Evolutionary conservation across 2,113 vertebrate genomes (phyloP), one percentile per base, ranked within the genome.

Genomic region (Amblyornis subalaris): DNA sequence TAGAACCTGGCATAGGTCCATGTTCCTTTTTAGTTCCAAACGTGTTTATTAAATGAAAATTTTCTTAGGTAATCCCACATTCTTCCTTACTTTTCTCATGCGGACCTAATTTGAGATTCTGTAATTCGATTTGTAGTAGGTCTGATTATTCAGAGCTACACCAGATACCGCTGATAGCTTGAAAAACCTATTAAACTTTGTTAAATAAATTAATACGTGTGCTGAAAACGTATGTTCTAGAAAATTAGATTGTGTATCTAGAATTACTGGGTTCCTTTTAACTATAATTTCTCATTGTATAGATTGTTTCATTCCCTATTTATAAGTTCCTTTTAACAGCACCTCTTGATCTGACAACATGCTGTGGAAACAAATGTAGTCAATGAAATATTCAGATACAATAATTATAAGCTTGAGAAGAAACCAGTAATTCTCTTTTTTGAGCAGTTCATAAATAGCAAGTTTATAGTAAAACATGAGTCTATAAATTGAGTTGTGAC

Each of bases 301-400:
- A 73, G 86, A 57, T 89, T 50, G 61, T 73, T 82, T 80, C 17
- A 76, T 94, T 92, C 40, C 64, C 50, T 93, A 70, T 70, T 93
- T 86, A 36, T 65, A 86, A 83, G 44, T 50, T 73, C 67, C 42
- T 94, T 93, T 90, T 61, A 86, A 82, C 44, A 66, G 60, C 57
- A 88, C 60, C 21, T 79, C 86, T 95, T 93, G 83, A 92, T 92
- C 86, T 89, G 67, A 70, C 72, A 76, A 70, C 76, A 50, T 62
- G 80, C 86, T 96, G 96, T 92, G 94, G 53, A 92, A 90, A 86
- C 77, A 93, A 94, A 80, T 66, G 55, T 66, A 94, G 79, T 64
- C 93, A 86, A 86, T 77, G 80, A 92, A 96, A 90, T 77, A 86
- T 57, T 94, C 91, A 77, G 69, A 84, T 69, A 83, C 54, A 69